Conservation (phyloP, 2,888 invertebrate genomes). For the Acanthosoma haemorrhoidale region DNA sequence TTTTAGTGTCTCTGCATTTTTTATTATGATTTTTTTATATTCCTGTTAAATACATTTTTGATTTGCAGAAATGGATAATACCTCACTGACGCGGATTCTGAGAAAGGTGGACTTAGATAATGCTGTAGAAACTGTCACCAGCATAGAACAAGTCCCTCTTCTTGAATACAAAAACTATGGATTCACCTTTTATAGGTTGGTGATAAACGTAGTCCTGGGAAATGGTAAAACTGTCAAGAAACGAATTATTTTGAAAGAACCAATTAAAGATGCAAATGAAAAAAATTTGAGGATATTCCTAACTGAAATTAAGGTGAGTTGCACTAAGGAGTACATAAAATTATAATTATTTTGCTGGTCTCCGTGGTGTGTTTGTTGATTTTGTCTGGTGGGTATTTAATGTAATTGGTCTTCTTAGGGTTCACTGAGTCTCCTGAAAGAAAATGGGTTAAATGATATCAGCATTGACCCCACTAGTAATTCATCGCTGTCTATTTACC, state of each 20-base stretch:
- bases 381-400: too few relatives aligned
- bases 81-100: not conserved
- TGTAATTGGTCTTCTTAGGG: too few relatives aligned
- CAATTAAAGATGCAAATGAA: not conserved
- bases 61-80: constrained; percentile 1
- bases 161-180: not conserved
- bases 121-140: not conserved
- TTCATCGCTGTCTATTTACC: too few relatives aligned
- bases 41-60: too few relatives aligned
- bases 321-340: too few relatives aligned
- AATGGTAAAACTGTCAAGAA: not conserved
- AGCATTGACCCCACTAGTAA: too few relatives aligned
- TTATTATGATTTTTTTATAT: too few relatives aligned
- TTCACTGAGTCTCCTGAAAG: too few relatives aligned
- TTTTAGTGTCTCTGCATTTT: too few relatives aligned
- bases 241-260: not conserved
- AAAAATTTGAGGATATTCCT: not conserved
- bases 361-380: too few relatives aligned
- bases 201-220: not conserved
- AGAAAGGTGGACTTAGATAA: not conserved
- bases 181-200: not conserved
- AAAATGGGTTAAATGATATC: too few relatives aligned
- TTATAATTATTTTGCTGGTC: too few relatives aligned
- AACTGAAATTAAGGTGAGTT: not conserved
- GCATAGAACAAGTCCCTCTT: not conserved